Evolutionary conservation across 2,797 vertebrate species (phyloP), one percentile per base, ranked within the genome.

Genomic region (Gorsachius magnificus): DNA sequence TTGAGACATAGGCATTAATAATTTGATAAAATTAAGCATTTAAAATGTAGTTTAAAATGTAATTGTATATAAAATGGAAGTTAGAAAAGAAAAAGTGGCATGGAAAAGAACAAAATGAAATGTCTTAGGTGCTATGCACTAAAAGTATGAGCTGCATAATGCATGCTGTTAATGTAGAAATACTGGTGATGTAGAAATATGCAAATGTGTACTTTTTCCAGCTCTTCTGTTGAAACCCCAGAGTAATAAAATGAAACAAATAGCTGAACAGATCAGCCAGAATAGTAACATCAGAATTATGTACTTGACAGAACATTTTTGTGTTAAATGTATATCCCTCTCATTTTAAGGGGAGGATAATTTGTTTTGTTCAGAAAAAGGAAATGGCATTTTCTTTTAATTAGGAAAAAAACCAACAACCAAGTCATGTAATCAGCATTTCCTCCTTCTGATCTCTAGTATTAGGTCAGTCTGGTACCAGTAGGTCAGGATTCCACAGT

Each of bases 121-220:
- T 56, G 16, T 81, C n/a, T 65, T 54, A 43, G 63, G 33, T 87
- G 54, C 38, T 72, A 4, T 66, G 46, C 43, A 31, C 22, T 76
- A 20, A 7, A 88, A 53, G 38, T 54, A 12, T 70, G 61, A 90
- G 72, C 88, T 88, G 17, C 70, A 51, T 88, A 70, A 83, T 88
- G 54, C 54, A 51, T 43, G 56, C 56, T 82, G 64, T 66, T 93
- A 93, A 70, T 63, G 71, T 54, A 58, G 81, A 90, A 90, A 83
- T 3, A 16, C 25, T 90, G 65, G 54, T 88, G 68, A 90, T 91
- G 43, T 76, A 86, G 77, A 89, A 93, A 82, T 93, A 94, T 92
- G 91, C 80, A 95, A 92, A 95, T 91, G 21, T 72, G 54, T 93
- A 33, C 91, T 93, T 95, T 91, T 82, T 21, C 56, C 51, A 87